Evolutionary conservation across 2,113 vertebrate genomes (phyloP).

Genomic region (Petroica traversi): DNA sequence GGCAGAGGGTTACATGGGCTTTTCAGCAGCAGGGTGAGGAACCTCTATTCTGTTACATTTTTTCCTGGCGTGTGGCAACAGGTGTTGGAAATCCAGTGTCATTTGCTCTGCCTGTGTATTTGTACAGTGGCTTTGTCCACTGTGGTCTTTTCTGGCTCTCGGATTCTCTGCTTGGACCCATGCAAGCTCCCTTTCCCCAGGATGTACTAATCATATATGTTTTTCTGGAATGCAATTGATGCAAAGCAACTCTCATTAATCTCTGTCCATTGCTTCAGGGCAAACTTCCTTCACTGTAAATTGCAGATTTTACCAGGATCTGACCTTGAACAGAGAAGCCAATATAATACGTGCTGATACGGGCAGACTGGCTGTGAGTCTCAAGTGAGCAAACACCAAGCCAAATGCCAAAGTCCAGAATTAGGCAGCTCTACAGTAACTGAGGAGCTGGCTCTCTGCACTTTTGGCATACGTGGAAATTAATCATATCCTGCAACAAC

Average conservation of each 20-base stretch:
- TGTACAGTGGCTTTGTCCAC: neutral
- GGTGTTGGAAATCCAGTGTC: neutral
- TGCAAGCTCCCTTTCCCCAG: neutral
- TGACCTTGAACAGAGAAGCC: neutral
- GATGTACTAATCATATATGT: neutral
- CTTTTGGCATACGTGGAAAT: slow-evolving; percentile 16
- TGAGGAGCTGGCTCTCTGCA: neutral
- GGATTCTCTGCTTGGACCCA: neutral
- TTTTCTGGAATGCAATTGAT: neutral
- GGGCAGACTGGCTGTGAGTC: neutral
- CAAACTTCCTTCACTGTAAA: neutral
- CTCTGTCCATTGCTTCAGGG: neutral
- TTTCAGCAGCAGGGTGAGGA: neutral
- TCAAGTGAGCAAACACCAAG: neutral
- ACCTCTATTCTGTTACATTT: neutral
- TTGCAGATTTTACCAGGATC: slow-evolving; percentile 10
- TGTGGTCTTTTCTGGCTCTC: neutral
- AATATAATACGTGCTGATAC: neutral
- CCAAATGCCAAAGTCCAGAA: neutral
- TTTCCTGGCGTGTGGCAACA: neutral
- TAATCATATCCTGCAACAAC: slow-evolving; percentile 46
- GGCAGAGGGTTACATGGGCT: too few species aligned
- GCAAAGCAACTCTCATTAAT: neutral
- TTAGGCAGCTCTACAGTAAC: neutral
- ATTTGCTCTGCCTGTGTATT: neutral